Evolutionary conservation across 2,797 vertebrate genomes (phyloP), one percentile per base, ranked within the genome.

Genomic region (Alectoris magna): DNA sequence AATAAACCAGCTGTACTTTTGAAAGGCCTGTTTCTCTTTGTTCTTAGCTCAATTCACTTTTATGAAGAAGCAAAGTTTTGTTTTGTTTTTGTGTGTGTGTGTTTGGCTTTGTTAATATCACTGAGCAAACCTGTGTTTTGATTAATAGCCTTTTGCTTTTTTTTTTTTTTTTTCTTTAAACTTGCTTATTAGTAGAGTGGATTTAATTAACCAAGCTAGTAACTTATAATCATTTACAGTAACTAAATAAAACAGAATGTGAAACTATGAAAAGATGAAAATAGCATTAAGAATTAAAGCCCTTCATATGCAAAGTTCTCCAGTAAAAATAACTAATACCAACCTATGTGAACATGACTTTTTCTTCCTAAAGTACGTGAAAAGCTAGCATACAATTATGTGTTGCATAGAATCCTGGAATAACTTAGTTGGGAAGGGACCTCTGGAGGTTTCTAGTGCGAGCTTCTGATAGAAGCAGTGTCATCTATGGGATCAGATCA

Each of bases 1-100:
- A 94, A 87, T 77, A 91, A 93, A 92, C 68, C 91, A 96, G 62
- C 87, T 95, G 91, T 91, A 41, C 56, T 93, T 51, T 88, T 89
- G 67, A 90, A 94, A 95, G 66, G 34, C 15, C 36, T 16, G 9
- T 80, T 94, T 94, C 81, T 96, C 38, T 90, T 94, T 93, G 71
- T 84, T 90, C 67, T 71, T 87, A 87, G 29, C 44, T 93, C 78
- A 79, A 5, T 76, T 86, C 36, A 46, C 36, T 94, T 91, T 88
- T 34, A 73, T 81, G n/a, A 55, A 64, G 53, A 64, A 31, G 39
- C 41, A 41, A 64, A 43, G 41, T n/a, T 56, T 56, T n/a, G 51
- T 53, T 53, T 19, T 21, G 6, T 34, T 11, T 34, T 31, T 58
- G n/a, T 34, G n/a, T 29, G 26, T 63, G 12, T 80, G 13, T 76